Evolutionary conservation across 1,140 invertebrate genomes (phyloP), one percentile per base, ranked within the genome.

Genomic region (Leptinotarsa undecemlineata): DNA sequence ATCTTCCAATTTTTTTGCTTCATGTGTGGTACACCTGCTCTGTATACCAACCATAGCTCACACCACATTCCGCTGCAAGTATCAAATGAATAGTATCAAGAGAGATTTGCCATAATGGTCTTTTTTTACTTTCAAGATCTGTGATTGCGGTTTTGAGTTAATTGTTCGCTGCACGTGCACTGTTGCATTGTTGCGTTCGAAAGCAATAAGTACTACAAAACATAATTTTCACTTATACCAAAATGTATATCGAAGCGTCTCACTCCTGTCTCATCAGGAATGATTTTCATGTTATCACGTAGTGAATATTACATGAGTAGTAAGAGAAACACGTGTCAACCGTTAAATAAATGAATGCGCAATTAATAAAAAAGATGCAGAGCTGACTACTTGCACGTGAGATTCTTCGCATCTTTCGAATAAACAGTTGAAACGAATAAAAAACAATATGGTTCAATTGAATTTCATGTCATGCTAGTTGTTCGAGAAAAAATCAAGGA

Each of bases 21-120:
- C 15, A 26, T 61, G 57, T 71, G 69, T 71, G 69, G 69, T 26
- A 61, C 69, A 71, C 69, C 69, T 71, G 69, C 69, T 26, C 15
- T 26, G 23, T 48, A n/a, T 5, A 61, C 8, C 57, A 71, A 61
- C 57, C 69, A 71, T 61, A 71, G 69, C 23, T 20, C 51, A 61
- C 69, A 23, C 23, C 69, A 51, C 51, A 71, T 71, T 71, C 69
- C 33, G 5, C 23, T 61, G n/a, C 21, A 20, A n/a, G 63, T 64
- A 17, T 57, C 20, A 64, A 64, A 64, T 64, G 21, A 64, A 21
- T 21, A 20, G 15, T 23, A 64, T 64, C 20, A 64, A 20, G 17
- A 64, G n/a, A 23, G 21, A 64, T 64, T 64, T 17, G 11, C 17
- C 17, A 26, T 64, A 23, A 6, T 14, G 6, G 3, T 57, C 51